These are phyloP conservation scores for Metellina segmentata DNA, from an alignment of 2,888 invertebrate species.

Conservation along the genomic window DNA sequence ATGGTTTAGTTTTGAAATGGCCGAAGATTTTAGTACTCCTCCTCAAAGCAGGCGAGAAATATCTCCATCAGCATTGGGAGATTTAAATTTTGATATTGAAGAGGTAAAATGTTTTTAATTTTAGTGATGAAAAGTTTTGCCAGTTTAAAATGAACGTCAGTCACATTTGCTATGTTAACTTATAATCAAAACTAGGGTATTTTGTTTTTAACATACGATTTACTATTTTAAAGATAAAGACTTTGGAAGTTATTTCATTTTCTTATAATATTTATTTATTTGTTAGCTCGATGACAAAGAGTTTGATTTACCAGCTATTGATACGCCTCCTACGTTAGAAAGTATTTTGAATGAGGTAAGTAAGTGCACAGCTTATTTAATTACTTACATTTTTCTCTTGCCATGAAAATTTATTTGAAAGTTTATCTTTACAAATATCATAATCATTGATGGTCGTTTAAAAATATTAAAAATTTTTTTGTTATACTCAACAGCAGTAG, in stretches of 20 bases:
- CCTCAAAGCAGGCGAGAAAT: constrained; percentile 53
- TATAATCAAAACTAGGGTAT: neutral
- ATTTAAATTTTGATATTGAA: constrained; percentile 74
- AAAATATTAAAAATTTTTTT: too few species aligned
- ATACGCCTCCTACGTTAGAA: constrained; percentile 88
- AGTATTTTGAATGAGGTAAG: constrained; percentile 88
- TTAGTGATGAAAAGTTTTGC: neutral
- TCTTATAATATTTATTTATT: neutral
- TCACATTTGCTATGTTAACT: too few species aligned
- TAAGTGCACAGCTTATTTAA: neutral
- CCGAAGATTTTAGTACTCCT: constrained; percentile 68
- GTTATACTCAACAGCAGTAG: too few species aligned
- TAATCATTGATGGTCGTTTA: too few species aligned
- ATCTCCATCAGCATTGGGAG: constrained; percentile 52
- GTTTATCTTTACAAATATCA: too few species aligned
- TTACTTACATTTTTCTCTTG: too few species aligned
- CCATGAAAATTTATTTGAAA: too few species aligned
- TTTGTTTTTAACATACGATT: neutral
- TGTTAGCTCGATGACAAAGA: constrained; percentile 89
- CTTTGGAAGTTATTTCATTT: too few species aligned
- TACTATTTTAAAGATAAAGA: too few species aligned
- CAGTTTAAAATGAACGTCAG: too few species aligned
- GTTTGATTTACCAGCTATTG: constrained; percentile 89
- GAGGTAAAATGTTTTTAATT: constrained; percentile 46
- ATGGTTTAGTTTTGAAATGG: constrained; percentile 45